Conservation (phyloP, 2,113 vertebrate genomes). For the Leptosomus discolor region DNA sequence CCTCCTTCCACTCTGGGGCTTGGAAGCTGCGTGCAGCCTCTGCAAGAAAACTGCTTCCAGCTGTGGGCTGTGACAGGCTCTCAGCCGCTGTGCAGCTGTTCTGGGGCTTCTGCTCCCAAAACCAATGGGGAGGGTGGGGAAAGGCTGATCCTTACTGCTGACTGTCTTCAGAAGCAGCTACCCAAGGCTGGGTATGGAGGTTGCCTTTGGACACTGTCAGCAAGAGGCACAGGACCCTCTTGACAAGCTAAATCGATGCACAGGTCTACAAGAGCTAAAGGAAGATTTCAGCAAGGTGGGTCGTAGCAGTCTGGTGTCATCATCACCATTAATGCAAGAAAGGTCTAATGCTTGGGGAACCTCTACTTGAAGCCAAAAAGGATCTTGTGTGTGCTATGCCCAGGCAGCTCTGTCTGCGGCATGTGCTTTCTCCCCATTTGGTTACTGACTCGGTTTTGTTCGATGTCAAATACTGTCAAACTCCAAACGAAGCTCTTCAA, state of each 20-base stretch:
- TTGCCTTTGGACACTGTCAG: not conserved
- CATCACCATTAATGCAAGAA: not conserved
- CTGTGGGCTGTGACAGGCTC: conserved; percentile 15
- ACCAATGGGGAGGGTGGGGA: not conserved
- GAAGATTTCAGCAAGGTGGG: not conserved
- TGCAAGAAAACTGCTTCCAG: conserved; percentile 53
- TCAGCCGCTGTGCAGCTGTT: not conserved
- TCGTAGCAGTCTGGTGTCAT: not conserved
- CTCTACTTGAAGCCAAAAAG: not conserved
- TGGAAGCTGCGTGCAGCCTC: not conserved
- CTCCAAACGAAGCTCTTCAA: not conserved
- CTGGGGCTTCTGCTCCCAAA: not conserved
- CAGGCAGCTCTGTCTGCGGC: not conserved
- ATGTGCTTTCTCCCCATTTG: not conserved
- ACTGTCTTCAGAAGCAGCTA: not conserved
- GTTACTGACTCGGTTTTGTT: not conserved
- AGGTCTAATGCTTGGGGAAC: not conserved
- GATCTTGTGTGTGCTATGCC: not conserved
- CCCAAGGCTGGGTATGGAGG: not conserved
- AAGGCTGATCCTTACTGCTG: not conserved
- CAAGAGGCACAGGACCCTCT: not conserved
- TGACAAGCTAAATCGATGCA: not conserved
- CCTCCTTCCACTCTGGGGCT: conserved; percentile 1
- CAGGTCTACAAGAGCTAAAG: not conserved
- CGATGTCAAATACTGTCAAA: not conserved